Percentiles rank a stretch among this genome's conserved stretches.
Conservation (phyloP, 2,888 invertebrate species). For the Oxyteleia sp. region DNA sequence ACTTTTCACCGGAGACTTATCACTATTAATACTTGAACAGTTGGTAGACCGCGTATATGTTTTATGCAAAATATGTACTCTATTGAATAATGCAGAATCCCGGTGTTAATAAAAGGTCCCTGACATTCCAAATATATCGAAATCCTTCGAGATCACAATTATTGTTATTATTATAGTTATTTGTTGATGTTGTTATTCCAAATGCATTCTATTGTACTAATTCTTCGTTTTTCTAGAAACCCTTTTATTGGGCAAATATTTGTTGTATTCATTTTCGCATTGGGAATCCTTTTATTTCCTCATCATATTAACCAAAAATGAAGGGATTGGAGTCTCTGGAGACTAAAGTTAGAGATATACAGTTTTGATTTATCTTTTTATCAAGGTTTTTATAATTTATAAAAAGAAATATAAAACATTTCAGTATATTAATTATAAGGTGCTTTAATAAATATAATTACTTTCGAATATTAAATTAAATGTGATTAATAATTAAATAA, state of each 20-base stretch:
- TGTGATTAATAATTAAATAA: no score
- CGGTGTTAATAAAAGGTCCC: slow-evolving; percentile 2
- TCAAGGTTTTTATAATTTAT: no score
- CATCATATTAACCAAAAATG: slow-evolving; percentile 23
- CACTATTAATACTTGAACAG: slow-evolving; percentile 65
- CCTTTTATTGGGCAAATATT: slow-evolving; percentile 35
- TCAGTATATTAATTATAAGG: no score
- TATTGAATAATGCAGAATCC: slow-evolving; percentile 57
- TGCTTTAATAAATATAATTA: no score
- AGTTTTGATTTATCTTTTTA: slow-evolving; percentile 26
- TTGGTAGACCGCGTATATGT: slow-evolving; percentile 36
- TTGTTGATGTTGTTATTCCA: slow-evolving; percentile 15
- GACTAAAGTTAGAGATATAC: neutral
- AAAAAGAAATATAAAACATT: no score
- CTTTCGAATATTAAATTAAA: no score
- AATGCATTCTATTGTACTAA: neutral
- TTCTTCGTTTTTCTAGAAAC: slow-evolving; percentile 9
- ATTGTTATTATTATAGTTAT: slow-evolving; percentile 43
- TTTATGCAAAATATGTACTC: slow-evolving; percentile 40
- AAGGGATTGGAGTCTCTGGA: slow-evolving; percentile 47
- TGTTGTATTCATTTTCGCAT: slow-evolving; percentile 38
- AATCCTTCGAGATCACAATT: slow-evolving; percentile 25
- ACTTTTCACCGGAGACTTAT: slow-evolving; percentile 70
- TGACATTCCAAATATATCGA: neutral
- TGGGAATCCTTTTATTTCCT: slow-evolving; percentile 27